These are phyloP conservation scores for Myotis vivesi DNA, from an alignment of 2,797 vertebrate genomes.

Conservation along the genomic window DNA sequence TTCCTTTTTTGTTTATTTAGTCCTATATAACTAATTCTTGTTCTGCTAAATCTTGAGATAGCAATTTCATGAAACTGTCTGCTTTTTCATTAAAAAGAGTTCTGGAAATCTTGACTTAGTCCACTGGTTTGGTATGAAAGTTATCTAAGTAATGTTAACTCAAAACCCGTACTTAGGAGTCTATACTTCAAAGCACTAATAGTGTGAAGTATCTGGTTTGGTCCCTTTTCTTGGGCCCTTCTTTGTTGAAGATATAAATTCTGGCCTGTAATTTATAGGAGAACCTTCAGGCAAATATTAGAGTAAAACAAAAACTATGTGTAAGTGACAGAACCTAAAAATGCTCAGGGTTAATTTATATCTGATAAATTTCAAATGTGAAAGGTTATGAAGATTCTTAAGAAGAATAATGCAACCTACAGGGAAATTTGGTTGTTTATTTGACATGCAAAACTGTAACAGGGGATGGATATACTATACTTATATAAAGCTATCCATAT, in stretches of 20 bases:
- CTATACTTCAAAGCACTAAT: background rate
- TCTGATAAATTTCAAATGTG: background rate
- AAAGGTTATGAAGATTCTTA: background rate
- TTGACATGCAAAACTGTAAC: background rate
- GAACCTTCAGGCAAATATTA: background rate
- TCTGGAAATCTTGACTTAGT: background rate
- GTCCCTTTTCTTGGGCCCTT: background rate
- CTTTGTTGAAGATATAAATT: background rate
- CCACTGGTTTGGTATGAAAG: background rate
- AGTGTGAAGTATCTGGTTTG: background rate
- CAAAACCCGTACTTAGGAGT: background rate
- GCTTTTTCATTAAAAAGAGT: background rate
- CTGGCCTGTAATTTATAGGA: background rate
- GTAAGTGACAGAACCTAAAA: background rate
- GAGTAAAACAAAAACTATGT: background rate
- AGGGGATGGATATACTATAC: background rate
- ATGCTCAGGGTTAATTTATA: background rate
- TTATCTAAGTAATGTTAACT: background rate
- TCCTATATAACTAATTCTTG: background rate
- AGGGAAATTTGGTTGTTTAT: slow-evolving; percentile 19
- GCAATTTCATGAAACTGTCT: background rate
- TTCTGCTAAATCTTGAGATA: background rate
- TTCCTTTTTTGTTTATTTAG: background rate
- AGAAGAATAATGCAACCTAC: background rate
- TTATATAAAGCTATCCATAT: background rate